These are phyloP conservation scores for Ruditapes philippinarum DNA, from an alignment of 1,140 invertebrate species.

Conservation along the genomic window DNA sequence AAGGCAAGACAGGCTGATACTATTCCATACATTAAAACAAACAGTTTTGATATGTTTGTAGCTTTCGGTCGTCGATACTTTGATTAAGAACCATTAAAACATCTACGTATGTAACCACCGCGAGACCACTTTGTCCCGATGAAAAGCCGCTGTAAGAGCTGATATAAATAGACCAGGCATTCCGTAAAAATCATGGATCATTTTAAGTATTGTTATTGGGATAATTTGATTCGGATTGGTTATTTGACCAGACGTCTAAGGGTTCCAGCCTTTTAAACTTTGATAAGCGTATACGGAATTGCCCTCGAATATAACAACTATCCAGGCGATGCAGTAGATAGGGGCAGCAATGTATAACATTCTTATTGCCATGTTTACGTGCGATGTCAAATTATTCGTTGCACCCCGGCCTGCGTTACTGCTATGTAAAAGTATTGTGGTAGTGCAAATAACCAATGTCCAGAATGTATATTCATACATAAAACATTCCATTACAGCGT, in stretches of 20 bases:
- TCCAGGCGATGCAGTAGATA: background rate
- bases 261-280: background rate
- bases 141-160: background rate
- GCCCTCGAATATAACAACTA: background rate
- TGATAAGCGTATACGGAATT: background rate
- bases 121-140: background rate
- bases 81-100: background rate
- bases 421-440: constrained; percentile 7
- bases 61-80: background rate
- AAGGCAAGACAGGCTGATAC: background rate
- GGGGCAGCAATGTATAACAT: background rate
- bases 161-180: constrained; percentile 25
- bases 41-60: background rate
- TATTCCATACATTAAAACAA: constrained; percentile 7
- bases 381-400: background rate
- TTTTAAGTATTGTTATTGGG: background rate
- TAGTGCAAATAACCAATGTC: constrained; percentile 3
- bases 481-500: no score
- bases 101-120: background rate
- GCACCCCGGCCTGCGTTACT: constrained; percentile 10
- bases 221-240: constrained; percentile 13
- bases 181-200: background rate
- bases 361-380: background rate
- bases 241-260: background rate
- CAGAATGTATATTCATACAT: constrained; percentile 16